A percentile compares a stretch with the other conserved stretches of the same genome.
These are phyloP conservation scores for Taeniopygia guttata DNA, from an alignment of 2,797 vertebrate genomes.

Conservation along the genomic window DNA sequence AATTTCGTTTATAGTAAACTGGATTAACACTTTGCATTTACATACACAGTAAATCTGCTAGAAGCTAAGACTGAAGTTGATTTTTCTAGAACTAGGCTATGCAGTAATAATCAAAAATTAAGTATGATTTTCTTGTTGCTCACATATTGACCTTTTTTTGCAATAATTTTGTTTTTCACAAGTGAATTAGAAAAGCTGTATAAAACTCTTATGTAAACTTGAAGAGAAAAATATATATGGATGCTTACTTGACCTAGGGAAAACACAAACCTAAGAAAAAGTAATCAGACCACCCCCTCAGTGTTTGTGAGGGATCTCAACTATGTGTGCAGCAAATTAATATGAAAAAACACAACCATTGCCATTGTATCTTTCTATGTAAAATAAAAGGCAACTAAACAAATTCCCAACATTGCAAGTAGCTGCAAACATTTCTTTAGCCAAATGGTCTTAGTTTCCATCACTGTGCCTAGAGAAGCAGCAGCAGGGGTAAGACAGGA, in stretches of 20 bases:
- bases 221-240: neutral
- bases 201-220: neutral
- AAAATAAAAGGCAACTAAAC: neutral
- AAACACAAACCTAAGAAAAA: neutral
- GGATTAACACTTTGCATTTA: neutral
- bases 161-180: neutral
- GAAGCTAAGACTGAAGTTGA: neutral
- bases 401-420: neutral
- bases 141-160: neutral
- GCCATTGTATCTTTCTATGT: neutral
- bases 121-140: neutral
- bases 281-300: accelerated
- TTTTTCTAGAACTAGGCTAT: neutral
- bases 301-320: neutral
- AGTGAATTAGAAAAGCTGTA: neutral
- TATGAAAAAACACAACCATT: neutral
- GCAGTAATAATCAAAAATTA: neutral
- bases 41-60: neutral
- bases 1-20: neutral
- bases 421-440: neutral
- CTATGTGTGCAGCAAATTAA: neutral
- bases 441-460: neutral
- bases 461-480: neutral
- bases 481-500: neutral
- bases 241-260: neutral